These are phyloP conservation scores for Caiman crocodilus DNA, from an alignment of 2,797 vertebrate species.

Conservation along the genomic window DNA sequence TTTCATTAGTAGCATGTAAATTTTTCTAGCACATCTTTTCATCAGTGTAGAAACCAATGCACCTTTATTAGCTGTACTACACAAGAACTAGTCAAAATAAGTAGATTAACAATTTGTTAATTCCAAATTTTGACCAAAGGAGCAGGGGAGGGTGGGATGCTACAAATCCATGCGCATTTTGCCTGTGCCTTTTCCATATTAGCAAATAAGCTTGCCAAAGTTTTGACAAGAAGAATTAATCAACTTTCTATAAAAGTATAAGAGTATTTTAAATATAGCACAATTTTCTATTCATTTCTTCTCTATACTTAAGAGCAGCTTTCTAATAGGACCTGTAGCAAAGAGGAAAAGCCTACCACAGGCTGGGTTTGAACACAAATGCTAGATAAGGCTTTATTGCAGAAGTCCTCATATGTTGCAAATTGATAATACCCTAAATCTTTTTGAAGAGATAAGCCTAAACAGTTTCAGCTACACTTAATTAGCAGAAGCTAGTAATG, in stretches of 20 bases:
- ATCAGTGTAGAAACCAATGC: neutral
- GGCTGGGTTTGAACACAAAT: neutral
- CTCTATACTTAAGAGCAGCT: neutral
- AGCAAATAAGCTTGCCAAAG: neutral
- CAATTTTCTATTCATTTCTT: neutral
- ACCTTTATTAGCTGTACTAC: neutral
- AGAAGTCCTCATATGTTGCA: conserved; percentile 43
- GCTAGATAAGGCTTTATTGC: neutral
- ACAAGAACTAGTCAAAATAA: neutral
- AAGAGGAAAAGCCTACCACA: neutral
- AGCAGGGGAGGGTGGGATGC: too few relatives aligned
- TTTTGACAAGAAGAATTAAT: neutral
- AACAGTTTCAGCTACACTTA: neutral
- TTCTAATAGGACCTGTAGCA: neutral
- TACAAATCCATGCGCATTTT: neutral
- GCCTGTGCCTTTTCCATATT: neutral
- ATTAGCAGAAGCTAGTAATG: neutral
- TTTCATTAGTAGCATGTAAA: neutral
- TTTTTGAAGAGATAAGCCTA: neutral
- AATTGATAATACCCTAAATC: neutral
- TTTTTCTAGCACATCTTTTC: neutral
- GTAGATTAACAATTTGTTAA: neutral
- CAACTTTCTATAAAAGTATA: neutral
- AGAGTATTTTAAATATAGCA: neutral
- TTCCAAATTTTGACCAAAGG: neutral